Evolutionary conservation across 2,797 vertebrate genomes (phyloP).

Genomic region (Lepus oiostolus): DNA sequence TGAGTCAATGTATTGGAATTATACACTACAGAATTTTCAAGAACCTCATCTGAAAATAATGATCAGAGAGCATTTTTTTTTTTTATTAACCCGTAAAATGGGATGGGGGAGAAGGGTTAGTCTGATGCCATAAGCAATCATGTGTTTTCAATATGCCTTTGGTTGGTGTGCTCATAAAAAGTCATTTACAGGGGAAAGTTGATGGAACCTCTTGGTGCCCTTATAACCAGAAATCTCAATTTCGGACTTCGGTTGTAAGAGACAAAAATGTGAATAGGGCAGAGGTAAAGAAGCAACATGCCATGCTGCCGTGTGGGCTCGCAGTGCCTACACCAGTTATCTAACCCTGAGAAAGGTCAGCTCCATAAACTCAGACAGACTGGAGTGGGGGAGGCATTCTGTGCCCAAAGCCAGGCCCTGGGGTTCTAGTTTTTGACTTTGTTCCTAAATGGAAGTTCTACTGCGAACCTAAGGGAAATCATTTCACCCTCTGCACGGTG

Average conservation of each 20-base stretch:
- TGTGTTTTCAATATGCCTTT: slow-evolving; percentile 66
- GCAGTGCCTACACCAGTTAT: background rate
- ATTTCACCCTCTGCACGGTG: background rate
- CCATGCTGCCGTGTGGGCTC: background rate
- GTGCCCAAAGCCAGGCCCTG: background rate
- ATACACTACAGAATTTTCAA: slow-evolving; percentile 53
- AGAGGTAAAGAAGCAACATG: slow-evolving; percentile 67
- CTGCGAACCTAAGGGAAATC: slow-evolving; percentile 12
- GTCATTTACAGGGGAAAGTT: slow-evolving; percentile 75
- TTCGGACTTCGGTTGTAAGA: slow-evolving; percentile 65
- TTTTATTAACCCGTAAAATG: background rate
- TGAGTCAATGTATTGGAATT: slow-evolving; percentile 36
- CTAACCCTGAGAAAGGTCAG: background rate
- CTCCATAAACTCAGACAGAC: background rate
- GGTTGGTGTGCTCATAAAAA: slow-evolving; percentile 74
- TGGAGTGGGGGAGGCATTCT: background rate
- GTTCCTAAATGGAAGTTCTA: background rate
- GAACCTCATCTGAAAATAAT: background rate
- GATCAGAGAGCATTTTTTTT: slow-evolving; percentile 48
- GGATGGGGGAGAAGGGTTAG: background rate
- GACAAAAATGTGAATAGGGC: slow-evolving; percentile 74
- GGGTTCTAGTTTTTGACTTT: background rate
- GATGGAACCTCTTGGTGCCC: slow-evolving; percentile 59
- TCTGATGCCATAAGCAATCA: slow-evolving; percentile 63
- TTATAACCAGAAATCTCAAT: slow-evolving; percentile 61